Evolutionary conservation across 2,113 vertebrate species (phyloP).

Genomic region (Malurus melanocephalus): DNA sequence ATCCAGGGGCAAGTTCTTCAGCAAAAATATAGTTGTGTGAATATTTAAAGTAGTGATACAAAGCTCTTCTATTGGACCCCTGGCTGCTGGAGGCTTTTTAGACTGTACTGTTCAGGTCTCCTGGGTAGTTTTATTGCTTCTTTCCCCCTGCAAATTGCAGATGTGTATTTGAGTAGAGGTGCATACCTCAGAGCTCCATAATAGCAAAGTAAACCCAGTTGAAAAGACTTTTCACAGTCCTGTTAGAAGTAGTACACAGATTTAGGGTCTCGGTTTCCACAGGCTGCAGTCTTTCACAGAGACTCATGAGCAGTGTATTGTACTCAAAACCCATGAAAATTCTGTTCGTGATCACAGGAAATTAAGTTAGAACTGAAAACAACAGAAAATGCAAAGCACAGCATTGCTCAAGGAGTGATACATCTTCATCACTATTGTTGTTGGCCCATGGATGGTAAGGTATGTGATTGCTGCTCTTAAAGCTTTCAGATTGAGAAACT

Average conservation of each 20-base stretch:
- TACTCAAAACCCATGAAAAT: not conserved
- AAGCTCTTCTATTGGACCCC: not conserved
- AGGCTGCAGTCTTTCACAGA: not conserved
- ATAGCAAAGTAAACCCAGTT: not conserved
- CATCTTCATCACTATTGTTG: not conserved
- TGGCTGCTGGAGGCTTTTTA: not conserved
- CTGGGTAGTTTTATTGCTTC: not conserved
- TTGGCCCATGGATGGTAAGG: not conserved
- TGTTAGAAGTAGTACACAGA: not conserved
- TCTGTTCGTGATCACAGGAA: not conserved
- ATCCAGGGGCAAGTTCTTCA: not conserved
- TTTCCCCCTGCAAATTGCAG: not conserved
- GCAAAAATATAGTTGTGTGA: not conserved
- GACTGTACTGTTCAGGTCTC: not conserved
- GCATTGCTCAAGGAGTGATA: not conserved
- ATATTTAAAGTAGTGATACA: not conserved
- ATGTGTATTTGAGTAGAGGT: not conserved
- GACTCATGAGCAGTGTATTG: not conserved
- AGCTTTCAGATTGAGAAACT: conserved; percentile 11
- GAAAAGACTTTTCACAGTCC: not conserved
- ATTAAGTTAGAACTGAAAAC: not conserved
- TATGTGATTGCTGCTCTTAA: not conserved
- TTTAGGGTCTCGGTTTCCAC: not conserved
- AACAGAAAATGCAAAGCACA: not conserved
- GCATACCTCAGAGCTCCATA: not conserved